Conservation (phyloP, 92 coral and sea anemone genomes). For the Phymanthus crucifer region DNA sequence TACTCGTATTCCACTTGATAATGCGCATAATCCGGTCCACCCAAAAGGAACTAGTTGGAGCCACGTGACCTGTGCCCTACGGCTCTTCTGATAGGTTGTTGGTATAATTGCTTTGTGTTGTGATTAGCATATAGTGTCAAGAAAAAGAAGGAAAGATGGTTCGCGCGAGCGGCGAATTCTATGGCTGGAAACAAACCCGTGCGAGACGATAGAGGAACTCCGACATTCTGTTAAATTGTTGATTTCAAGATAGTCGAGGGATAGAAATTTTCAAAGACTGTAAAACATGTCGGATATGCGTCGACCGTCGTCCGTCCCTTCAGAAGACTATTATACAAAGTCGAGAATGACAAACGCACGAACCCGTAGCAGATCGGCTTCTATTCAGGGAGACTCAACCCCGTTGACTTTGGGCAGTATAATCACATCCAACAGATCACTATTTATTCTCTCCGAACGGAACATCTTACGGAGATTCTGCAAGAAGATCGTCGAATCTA, state of each 20-base stretch:
- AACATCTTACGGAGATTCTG: conserved; percentile 81
- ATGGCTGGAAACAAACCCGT: conserved; percentile 74
- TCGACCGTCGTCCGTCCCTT: conserved; percentile 83
- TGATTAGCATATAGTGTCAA: conserved; percentile 97
- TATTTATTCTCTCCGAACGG: conserved; percentile 79
- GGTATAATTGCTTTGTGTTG: conserved; percentile 73
- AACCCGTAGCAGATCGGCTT: conserved; percentile 78
- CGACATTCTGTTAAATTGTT: conserved; percentile 30
- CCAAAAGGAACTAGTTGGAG: conserved; percentile 62
- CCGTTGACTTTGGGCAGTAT: conserved; percentile 53
- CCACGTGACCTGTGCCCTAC: conserved; percentile 72
- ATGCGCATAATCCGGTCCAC: conserved; percentile 51
- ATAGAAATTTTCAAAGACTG: conserved; percentile 29
- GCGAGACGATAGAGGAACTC: conserved; percentile 37
- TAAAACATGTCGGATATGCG: conserved; percentile 83
- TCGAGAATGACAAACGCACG: conserved; percentile 82
- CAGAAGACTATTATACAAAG: conserved; percentile 83
- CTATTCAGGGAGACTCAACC: conserved; percentile 67
- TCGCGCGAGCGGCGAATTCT: conserved; percentile 64
- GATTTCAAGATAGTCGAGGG: conserved; percentile 46
- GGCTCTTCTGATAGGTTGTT: conserved; percentile 85
- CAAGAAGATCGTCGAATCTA: conserved; percentile 80
- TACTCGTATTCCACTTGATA: conserved; percentile 33
- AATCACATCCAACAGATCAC: conserved; percentile 69
- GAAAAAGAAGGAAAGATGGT: conserved; percentile 82